phyloP scores from a whole-genome alignment of 2,113 vertebrate species.

The Struthidea cinerea region DNA sequence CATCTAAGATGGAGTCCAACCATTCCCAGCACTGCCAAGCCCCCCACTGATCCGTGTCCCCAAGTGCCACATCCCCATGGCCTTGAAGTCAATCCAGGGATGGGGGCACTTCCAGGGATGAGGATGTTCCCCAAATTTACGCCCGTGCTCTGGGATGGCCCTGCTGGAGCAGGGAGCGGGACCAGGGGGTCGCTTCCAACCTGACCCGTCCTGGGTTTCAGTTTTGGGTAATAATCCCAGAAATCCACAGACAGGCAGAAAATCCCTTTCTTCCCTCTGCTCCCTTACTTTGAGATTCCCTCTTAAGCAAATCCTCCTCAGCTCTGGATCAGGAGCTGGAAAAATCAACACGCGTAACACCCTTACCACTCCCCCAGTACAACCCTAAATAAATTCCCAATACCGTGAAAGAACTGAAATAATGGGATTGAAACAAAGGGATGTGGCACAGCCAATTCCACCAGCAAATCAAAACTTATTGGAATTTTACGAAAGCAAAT shows the following conservation, averaged over 20 bases:
- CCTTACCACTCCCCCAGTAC: fast-evolving
- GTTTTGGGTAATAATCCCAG: neutral
- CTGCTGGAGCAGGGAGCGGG: neutral
- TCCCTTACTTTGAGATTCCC: neutral
- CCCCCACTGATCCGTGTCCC: neutral
- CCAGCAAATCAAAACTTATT: fast-evolving
- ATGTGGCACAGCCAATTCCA: neutral
- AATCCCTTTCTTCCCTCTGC: neutral
- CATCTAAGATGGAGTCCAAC: neutral
- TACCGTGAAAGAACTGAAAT: neutral
- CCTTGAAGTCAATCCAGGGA: neutral
- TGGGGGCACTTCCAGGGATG: neutral
- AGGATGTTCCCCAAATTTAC: neutral
- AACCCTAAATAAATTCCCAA: neutral
- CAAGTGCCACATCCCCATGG: neutral
- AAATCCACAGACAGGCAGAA: neutral
- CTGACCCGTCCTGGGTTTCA: neutral
- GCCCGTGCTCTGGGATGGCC: neutral
- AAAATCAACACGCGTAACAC: neutral
- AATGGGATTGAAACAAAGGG: neutral
- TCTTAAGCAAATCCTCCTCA: neutral
- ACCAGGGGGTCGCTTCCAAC: neutral
- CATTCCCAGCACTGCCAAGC: neutral
- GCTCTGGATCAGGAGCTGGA: neutral
- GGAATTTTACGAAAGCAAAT: neutral